phyloP scores from a whole-genome alignment of 2,797 vertebrate genomes.

The Sylvia borin region DNA sequence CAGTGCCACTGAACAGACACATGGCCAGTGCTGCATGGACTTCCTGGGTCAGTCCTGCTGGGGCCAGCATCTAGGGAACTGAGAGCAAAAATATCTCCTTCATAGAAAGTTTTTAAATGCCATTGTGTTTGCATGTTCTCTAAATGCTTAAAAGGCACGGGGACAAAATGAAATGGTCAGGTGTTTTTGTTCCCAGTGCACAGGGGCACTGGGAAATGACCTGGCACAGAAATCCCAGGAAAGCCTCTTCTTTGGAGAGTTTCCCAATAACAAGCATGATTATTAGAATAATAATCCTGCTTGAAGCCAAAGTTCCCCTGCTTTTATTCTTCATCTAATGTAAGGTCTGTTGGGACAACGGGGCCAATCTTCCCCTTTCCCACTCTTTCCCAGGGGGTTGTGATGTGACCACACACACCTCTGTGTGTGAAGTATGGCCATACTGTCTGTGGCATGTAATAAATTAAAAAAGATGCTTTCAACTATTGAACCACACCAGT shows the following conservation, averaged over 20 bases:
- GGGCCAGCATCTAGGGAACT: not conserved
- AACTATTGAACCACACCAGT: not conserved
- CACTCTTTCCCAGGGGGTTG: not conserved
- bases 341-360: fast-evolving
- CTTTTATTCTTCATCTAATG: not conserved
- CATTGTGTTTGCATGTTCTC: not conserved
- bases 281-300: not conserved
- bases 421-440: not conserved
- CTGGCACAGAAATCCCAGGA: not conserved
- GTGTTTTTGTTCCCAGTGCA: not conserved
- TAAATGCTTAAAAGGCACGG: not conserved
- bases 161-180: not conserved
- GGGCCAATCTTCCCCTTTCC: not conserved
- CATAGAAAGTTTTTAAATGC: not conserved
- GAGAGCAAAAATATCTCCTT: not conserved
- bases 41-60: not conserved
- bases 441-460: fast-evolving
- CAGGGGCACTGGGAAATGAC: not conserved
- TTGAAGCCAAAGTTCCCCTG: not conserved
- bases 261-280: not conserved
- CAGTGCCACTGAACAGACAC: not conserved
- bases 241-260: not conserved
- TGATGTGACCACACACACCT: not conserved
- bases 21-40: not conserved
- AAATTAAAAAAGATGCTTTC: not conserved